Evolutionary conservation across 2,888 invertebrate genomes (phyloP).

Genomic region (Rotaria sp.): DNA sequence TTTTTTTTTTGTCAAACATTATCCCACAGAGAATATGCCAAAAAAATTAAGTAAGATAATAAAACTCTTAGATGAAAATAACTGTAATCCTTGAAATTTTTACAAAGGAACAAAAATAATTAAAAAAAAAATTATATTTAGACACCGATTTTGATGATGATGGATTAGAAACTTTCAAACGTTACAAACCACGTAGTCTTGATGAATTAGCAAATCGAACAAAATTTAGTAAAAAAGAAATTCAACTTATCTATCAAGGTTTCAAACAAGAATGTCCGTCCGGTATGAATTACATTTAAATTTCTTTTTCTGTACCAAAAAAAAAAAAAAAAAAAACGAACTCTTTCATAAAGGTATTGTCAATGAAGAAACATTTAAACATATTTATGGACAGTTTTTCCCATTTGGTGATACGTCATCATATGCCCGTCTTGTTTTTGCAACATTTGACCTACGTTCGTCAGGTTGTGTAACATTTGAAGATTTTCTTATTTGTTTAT

Average conservation of each 20-base stretch:
- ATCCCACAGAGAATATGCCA: background rate
- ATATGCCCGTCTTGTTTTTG: slow-evolving; percentile 85
- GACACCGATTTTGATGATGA: slow-evolving; percentile 23
- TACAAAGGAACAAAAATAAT: background rate
- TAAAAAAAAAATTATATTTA: background rate
- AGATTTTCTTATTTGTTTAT: slow-evolving; percentile 87
- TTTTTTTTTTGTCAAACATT: background rate
- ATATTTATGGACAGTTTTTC: slow-evolving; percentile 91
- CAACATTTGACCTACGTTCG: slow-evolving; percentile 83
- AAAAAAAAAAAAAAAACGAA: slow-evolving; percentile 45
- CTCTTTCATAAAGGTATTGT: slow-evolving; percentile 73
- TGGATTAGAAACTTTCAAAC: slow-evolving; percentile 26
- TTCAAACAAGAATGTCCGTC: slow-evolving; percentile 73
- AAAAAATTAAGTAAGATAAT: background rate
- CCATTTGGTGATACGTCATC: slow-evolving; percentile 90
- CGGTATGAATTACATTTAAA: background rate
- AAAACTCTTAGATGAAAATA: background rate
- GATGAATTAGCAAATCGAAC: slow-evolving; percentile 39
- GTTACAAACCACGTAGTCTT: slow-evolving; percentile 37
- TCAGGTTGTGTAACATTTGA: slow-evolving; percentile 82
- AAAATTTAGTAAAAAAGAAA: slow-evolving; percentile 69
- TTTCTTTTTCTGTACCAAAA: background rate
- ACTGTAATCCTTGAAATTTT: background rate
- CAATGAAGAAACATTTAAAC: slow-evolving; percentile 86
- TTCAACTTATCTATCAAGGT: slow-evolving; percentile 87